Evolutionary conservation across 2,113 vertebrate species (phyloP), one percentile per base, ranked within the genome.

Genomic region (Apaloderma vittatum): DNA sequence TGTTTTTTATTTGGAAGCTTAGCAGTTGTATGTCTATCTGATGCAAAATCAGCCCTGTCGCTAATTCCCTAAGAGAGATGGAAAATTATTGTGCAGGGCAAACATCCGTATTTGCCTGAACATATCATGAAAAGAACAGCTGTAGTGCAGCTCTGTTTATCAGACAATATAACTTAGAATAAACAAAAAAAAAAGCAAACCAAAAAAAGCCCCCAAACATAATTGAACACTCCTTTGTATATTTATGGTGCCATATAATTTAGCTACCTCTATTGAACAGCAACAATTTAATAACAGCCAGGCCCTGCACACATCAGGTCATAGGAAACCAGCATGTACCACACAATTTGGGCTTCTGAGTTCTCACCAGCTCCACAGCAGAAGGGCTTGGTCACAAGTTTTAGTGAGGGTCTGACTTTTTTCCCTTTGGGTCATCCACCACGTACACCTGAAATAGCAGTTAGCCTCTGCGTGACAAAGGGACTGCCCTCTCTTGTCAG

Each of bases 71-170:
- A 4, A 1, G 1, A 93, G 61, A 90, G 55, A 91, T 4, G 16
- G 75, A 72, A 90, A 90, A 79, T 62, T 3, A 88, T 29, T 76
- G 85, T 52, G 82, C 59, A 45, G 57, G 67, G 79, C 79, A 95
- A 96, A 96, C 94, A 90, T 94, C 94, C 85, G 36, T 93, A 19
- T 95, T 96, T 78, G 63, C 80, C 86, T 1, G 2, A 37, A 74
- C 3, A 0, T 3, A 3, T 6, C 12, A 5, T 65, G 91, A 74
- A 83, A 77, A 45, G 81, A 74, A 43, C 82, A 88, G 94, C 94
- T 94, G 85, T 2, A 19, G 79, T 0, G 21, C 78, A 86, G 90
- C 67, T 48, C 88, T 74, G 62, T 77, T 94, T 80, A 77, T 30
- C 63, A 59, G 67, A 45, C 63, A 77, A 46, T 6, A 51, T 1